These are phyloP conservation scores for Drosophila stalkeri DNA, from an alignment of 2,888 invertebrate genomes.

Conservation along the genomic window DNA sequence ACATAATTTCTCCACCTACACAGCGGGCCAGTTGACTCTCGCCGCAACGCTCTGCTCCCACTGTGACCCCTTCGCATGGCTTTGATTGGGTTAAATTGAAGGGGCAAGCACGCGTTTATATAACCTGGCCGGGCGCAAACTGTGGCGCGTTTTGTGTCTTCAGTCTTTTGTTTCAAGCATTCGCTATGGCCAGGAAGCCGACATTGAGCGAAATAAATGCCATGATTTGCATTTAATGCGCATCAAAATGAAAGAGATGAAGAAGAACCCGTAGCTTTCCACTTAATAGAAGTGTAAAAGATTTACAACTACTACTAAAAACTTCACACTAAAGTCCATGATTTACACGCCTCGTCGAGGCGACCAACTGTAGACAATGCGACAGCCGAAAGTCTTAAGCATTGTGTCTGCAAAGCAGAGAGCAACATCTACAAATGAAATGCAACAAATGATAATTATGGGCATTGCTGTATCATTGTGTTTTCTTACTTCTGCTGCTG, in stretches of 20 bases:
- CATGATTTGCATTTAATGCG: conserved; percentile 63
- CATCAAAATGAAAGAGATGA: conserved; percentile 14
- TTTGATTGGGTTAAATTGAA: conserved; percentile 57
- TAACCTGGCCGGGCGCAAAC: conserved; percentile 53
- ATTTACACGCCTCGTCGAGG: conserved; percentile 39
- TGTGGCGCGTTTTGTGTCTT: conserved; percentile 67
- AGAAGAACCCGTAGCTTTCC: conserved; percentile 31
- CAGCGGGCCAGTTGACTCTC: conserved; percentile 55
- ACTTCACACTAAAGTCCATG: conserved; percentile 41
- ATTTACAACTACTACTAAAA: conserved; percentile 43
- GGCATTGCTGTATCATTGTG: conserved; percentile 60
- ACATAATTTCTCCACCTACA: conserved; percentile 81
- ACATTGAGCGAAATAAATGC: conserved; percentile 44
- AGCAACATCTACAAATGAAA: conserved; percentile 51
- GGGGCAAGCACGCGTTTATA: conserved; percentile 71
- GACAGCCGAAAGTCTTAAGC: conserved; percentile 37
- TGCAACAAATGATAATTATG: conserved; percentile 75
- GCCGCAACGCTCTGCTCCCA: background rate
- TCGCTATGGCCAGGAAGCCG: conserved; percentile 57
- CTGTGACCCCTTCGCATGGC: conserved; percentile 59
- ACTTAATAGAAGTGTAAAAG: conserved; percentile 52
- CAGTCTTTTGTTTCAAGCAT: conserved; percentile 68
- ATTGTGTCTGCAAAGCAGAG: conserved; percentile 9
- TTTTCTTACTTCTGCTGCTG: conserved; percentile 21
- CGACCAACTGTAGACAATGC: conserved; percentile 39